Percentiles rank a stretch among this genome's conserved stretches.
phyloP scores from a whole-genome alignment of 2,113 vertebrate species.

The Brienomyrus brachyistius region DNA sequence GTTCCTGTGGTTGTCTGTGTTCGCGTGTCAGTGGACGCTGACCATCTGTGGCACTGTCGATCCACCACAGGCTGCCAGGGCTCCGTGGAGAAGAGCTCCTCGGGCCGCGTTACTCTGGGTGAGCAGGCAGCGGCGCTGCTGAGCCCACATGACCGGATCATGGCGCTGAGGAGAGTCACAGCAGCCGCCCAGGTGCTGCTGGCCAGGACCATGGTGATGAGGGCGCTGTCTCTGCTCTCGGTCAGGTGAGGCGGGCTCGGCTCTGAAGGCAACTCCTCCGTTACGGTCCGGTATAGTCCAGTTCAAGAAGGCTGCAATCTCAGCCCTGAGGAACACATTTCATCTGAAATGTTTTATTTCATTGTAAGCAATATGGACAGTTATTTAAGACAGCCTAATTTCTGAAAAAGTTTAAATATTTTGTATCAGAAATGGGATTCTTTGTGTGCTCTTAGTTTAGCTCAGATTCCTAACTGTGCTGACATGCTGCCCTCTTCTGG shows the following conservation, averaged over 20 bases:
- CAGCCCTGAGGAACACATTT: neutral
- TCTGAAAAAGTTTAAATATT: neutral
- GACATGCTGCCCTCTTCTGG: neutral
- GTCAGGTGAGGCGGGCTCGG: conserved; percentile 62
- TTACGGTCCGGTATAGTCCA: neutral
- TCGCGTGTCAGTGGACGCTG: neutral
- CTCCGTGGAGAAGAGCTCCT: conserved; percentile 86
- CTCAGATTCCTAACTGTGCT: neutral
- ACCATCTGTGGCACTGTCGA: neutral
- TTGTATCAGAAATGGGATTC: neutral
- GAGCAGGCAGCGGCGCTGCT: conserved; percentile 86
- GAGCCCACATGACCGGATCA: conserved; percentile 84
- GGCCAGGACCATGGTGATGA: conserved; percentile 97
- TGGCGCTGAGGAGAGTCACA: conserved; percentile 87
- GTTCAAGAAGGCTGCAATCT: neutral
- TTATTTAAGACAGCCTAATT: neutral
- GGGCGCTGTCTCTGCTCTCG: conserved; percentile 87
- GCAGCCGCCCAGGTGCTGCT: conserved; percentile 90
- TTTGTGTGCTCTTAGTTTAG: conserved; percentile 4
- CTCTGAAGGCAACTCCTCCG: neutral
- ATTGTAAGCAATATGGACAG: neutral
- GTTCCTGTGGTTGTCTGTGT: neutral
- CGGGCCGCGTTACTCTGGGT: conserved; percentile 82
- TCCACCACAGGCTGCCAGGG: conserved; percentile 78
- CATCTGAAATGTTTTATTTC: neutral